These are phyloP conservation scores for Plutomurus gul DNA, from an alignment of 1,140 invertebrate genomes.

Conservation along the genomic window DNA sequence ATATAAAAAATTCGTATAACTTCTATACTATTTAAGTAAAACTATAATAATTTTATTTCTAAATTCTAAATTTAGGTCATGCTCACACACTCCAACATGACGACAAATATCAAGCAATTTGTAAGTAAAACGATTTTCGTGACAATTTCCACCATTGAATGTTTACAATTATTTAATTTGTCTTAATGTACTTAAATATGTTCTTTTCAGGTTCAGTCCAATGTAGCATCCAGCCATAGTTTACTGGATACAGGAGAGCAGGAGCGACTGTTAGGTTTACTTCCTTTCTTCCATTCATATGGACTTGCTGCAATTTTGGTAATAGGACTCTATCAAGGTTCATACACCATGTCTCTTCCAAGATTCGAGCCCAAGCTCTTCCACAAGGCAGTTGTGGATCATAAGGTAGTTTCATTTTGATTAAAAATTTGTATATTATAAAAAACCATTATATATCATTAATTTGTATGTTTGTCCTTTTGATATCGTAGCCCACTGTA, in stretches of 20 bases:
- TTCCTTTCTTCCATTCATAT: slow-evolving; percentile 48
- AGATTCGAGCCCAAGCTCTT: slow-evolving; percentile 74
- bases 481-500: slow-evolving; percentile 39
- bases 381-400: slow-evolving; percentile 67
- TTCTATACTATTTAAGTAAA: not conserved
- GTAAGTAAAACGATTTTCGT: no score
- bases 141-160: no score
- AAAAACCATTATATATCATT: slow-evolving; percentile 33
- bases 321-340: slow-evolving; percentile 63
- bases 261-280: slow-evolving; percentile 40
- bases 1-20: not conserved
- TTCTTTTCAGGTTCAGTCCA: not conserved
- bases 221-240: not conserved
- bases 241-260: slow-evolving; percentile 32
- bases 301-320: slow-evolving; percentile 2
- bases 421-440: not conserved
- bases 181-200: not conserved
- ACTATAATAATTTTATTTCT: not conserved
- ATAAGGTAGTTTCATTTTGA: slow-evolving; percentile 56
- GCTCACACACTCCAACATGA: slow-evolving; percentile 66
- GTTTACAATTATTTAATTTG: not conserved
- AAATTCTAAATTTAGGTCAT: slow-evolving; percentile 55
- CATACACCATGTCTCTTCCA: slow-evolving; percentile 72
- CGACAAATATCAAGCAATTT: slow-evolving; percentile 34
- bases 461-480: slow-evolving; percentile 49